These are phyloP conservation scores for Heliothis peltigera DNA, from an alignment of 2,888 invertebrate species.

Conservation along the genomic window DNA sequence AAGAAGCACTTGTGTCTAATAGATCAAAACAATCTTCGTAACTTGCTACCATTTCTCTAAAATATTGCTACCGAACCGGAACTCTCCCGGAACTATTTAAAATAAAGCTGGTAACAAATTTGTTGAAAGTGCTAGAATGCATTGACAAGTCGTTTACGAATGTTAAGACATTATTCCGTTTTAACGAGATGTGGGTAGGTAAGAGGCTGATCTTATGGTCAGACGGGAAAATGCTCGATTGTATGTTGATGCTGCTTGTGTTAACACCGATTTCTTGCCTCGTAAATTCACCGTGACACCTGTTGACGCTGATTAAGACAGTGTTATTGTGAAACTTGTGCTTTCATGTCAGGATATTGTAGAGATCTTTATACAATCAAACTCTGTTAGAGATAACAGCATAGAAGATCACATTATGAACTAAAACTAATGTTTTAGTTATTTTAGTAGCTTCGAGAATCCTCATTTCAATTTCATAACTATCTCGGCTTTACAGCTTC, in stretches of 20 bases:
- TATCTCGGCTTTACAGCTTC: slow-evolving; percentile 15
- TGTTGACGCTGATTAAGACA: slow-evolving; percentile 43
- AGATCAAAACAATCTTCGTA: background rate
- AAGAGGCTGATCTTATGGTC: slow-evolving; percentile 50
- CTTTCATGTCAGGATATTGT: background rate
- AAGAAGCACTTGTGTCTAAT: background rate
- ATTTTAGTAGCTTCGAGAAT: slow-evolving; percentile 10
- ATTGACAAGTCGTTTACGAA: slow-evolving; percentile 42
- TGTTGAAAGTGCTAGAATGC: slow-evolving; percentile 25
- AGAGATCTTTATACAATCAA: slow-evolving; percentile 11
- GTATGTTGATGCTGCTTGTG: slow-evolving; percentile 50
- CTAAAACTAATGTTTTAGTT: no score
- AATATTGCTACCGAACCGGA: slow-evolving; percentile 1
- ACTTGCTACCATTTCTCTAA: background rate
- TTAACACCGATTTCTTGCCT: slow-evolving; percentile 50
- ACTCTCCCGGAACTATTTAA: slow-evolving; percentile 42
- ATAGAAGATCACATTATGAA: background rate
- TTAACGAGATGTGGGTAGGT: slow-evolving; percentile 55
- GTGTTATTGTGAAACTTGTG: slow-evolving; percentile 27
- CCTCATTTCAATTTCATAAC: slow-evolving; percentile 23
- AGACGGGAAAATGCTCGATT: slow-evolving; percentile 54
- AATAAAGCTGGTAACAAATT: slow-evolving; percentile 15
- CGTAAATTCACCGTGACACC: slow-evolving; percentile 48
- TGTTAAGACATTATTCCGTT: slow-evolving; percentile 48
- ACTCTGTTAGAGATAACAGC: background rate